Evolutionary conservation across 2,888 invertebrate genomes (phyloP).

Genomic region (Sinodicranocentrus sp.): DNA sequence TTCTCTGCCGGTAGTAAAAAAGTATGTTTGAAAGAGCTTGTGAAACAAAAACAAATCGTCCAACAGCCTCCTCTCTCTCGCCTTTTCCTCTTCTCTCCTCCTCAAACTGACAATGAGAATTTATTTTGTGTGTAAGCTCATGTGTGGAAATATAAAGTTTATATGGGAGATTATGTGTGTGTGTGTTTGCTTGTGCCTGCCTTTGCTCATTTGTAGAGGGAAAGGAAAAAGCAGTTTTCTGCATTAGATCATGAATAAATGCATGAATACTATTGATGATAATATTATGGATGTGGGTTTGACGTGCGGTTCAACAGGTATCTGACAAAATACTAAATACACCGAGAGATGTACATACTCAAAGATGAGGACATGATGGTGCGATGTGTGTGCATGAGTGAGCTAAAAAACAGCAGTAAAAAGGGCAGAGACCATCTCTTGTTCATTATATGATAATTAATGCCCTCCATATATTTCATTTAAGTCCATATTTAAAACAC

Average conservation of each 20-base stretch:
- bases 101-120: no score
- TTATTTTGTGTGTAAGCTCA: neutral
- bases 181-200: neutral
- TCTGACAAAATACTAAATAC: conserved; percentile 36
- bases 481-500: conserved; percentile 61
- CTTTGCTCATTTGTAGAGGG: neutral
- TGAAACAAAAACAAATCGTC: conserved; percentile 25
- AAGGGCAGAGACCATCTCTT: conserved; percentile 64
- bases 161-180: neutral
- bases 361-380: conserved; percentile 14
- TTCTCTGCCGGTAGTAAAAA: conserved; percentile 26
- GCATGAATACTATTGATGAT: conserved; percentile 50
- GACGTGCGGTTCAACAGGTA: conserved; percentile 60
- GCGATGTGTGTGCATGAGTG: conserved; percentile 29
- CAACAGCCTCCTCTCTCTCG: neutral
- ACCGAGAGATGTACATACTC: conserved; percentile 4
- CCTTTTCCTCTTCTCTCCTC: no score
- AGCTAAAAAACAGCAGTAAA: conserved; percentile 56
- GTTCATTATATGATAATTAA: conserved; percentile 70
- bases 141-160: neutral
- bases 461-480: conserved; percentile 66
- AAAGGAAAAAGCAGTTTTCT: conserved; percentile 26
- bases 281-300: conserved; percentile 61
- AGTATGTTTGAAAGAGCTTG: conserved; percentile 19
- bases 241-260: conserved; percentile 60